phyloP scores from a whole-genome alignment of 2,113 vertebrate species.

The Miniopterus natalensis region DNA sequence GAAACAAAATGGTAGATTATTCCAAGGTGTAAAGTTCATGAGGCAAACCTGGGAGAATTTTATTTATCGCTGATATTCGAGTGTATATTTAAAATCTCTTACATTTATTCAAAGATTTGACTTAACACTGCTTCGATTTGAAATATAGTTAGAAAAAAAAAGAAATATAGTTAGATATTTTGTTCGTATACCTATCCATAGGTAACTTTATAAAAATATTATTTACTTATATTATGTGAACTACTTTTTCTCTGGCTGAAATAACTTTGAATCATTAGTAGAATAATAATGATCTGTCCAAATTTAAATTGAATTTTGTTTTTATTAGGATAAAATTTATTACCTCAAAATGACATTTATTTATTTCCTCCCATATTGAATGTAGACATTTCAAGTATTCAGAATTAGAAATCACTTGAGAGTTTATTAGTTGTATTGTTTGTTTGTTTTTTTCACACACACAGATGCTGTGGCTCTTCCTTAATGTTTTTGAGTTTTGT shows the following conservation, averaged over 20 bases:
- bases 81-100: conserved; percentile 43
- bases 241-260: conserved; percentile 7
- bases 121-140: conserved; percentile 19
- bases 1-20: conserved; percentile 59
- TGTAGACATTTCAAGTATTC: background rate
- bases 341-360: background rate
- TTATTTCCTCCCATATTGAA: background rate
- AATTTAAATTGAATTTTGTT: conserved; percentile 45
- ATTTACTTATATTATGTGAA: conserved; percentile 5
- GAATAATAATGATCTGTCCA: background rate
- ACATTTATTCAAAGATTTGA: conserved; percentile 5
- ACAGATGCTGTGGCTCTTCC: conserved; percentile 4
- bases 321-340: conserved; percentile 28
- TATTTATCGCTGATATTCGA: background rate
- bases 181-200: background rate
- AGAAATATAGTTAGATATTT: conserved; percentile 50
- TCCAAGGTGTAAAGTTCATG: background rate
- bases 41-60: conserved; percentile 15
- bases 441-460: background rate
- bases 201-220: conserved; percentile 52
- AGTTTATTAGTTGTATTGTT: background rate
- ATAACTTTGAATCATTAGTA: conserved; percentile 39
- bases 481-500: conserved; percentile 35
- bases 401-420: conserved; percentile 25
- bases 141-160: conserved; percentile 2